These are phyloP conservation scores for Byasa hedistus DNA, from an alignment of 2,888 invertebrate genomes.

Conservation along the genomic window DNA sequence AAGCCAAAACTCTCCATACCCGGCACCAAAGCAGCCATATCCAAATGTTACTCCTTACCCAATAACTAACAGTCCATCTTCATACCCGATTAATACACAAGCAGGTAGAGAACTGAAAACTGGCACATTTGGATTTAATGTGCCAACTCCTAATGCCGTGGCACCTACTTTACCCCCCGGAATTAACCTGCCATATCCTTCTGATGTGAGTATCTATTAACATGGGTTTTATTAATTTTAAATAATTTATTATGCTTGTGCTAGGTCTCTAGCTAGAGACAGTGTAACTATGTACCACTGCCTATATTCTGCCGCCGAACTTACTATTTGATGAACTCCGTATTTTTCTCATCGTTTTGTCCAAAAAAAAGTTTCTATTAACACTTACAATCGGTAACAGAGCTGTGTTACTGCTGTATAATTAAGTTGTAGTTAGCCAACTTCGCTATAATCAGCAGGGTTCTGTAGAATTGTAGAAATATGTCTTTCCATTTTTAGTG, in stretches of 20 bases:
- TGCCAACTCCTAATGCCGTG: conserved; percentile 22
- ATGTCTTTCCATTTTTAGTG: no score
- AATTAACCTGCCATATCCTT: conserved; percentile 46
- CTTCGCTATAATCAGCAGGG: no score
- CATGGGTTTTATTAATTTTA: background rate
- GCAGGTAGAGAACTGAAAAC: conserved; percentile 38
- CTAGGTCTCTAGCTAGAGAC: no score
- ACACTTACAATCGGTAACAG: no score
- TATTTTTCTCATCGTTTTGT: no score
- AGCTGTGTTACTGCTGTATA: no score
- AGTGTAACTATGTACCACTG: no score
- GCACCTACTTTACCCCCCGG: conserved; percentile 47
- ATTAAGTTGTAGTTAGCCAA: no score
- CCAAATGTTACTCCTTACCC: conserved; percentile 18
- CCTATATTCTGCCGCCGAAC: no score
- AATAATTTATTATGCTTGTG: background rate
- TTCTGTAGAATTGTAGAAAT: no score
- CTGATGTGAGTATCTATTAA: conserved; percentile 35
- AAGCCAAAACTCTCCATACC: conserved; percentile 33
- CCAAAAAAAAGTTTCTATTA: no score
- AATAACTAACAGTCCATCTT: background rate
- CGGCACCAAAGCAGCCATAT: conserved; percentile 27
- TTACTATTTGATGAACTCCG: no score
- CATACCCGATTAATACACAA: background rate
- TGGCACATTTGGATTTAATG: conserved; percentile 46